Base-by-base conservation (phyloP, 2,888 invertebrate genomes). In the Zygothrica quintamaculata region DNA sequence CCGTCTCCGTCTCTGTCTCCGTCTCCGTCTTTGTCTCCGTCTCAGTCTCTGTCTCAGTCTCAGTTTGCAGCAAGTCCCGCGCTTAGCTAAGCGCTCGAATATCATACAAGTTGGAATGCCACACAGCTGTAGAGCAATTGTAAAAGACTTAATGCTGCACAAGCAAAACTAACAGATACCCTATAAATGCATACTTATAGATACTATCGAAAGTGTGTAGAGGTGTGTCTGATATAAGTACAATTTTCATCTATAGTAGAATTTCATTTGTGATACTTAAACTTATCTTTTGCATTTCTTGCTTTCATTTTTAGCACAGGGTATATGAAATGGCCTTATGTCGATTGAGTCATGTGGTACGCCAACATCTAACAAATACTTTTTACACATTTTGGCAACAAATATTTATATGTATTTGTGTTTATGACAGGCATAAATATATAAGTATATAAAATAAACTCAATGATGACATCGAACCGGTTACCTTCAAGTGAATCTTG, bases 381-480 rank as follows among this genome's bases (percentile, higher is more conserved):
- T 64, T 40, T 47, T 40, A 73, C 62, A 82, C 60, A 76, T 76
- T 84, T 84, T 71, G 80, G 65, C 80, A 72, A 65, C n/a, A 52
- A 36, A 13, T 46, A 47, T 31, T 7, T 50, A 66, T 67, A 48
- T 50, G 59, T 36, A 31, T 16, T 39, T 51, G 62, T 48, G 58
- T 69, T 43, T 65, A 71, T 57, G 74, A 57, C 52, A 25, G 47
- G 13, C 56, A 26, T 69, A 74, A 69, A 59, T 59, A 59, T 44
- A 42, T n/a, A n/a, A n/a, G n/a, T n/a, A 13, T 44, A 56, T 36
- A 46, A 69, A 74, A 74, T 72, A 58, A 56, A 74, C 44, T 82
- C 79, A 84, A n/a, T 79, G 80, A 80, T 80, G 80, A 68, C 87
- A 80, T 74, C 74, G 64, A 67, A 80, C 80, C 80, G 84, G 80